These are phyloP conservation scores for Drosophila quinaria DNA, from an alignment of 2,888 invertebrate genomes.

Conservation along the genomic window DNA sequence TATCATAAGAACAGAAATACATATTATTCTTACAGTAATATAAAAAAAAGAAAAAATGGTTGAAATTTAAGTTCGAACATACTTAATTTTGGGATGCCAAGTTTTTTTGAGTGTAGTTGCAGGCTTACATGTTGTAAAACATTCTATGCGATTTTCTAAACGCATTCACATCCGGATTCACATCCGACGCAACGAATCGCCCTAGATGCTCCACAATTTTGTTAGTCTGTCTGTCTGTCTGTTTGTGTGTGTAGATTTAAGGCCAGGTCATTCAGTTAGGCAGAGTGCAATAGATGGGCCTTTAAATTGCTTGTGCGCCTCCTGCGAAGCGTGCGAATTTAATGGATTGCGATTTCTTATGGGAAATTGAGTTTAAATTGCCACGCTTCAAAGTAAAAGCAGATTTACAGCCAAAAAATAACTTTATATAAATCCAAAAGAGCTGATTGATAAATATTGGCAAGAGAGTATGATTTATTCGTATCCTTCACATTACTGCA, in stretches of 20 bases:
- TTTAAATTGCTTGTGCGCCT: constrained; percentile 33
- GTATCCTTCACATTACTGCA: neutral
- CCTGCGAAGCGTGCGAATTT: constrained; percentile 47
- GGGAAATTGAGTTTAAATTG: constrained; percentile 71
- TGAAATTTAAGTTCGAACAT: too few relatives aligned
- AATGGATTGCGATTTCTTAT: constrained; percentile 64
- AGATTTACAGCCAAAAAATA: constrained; percentile 13
- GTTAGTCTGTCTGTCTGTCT: constrained; percentile 3
- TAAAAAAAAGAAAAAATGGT: too few relatives aligned
- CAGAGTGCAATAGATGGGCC: constrained; percentile 50
- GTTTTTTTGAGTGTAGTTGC: neutral
- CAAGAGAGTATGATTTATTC: constrained; percentile 4
- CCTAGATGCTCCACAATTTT: constrained; percentile 23
- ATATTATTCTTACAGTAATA: too few relatives aligned
- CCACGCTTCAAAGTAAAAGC: constrained; percentile 17
- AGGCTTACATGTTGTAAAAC: constrained; percentile 44
- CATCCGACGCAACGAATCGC: constrained; percentile 39
- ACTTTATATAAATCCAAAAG: constrained; percentile 15
- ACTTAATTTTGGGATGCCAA: too few relatives aligned
- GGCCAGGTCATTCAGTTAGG: constrained; percentile 40
- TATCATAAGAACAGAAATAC: too few relatives aligned
- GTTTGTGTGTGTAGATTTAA: constrained; percentile 4
- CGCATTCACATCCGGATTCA: constrained; percentile 64
- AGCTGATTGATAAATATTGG: constrained; percentile 6
- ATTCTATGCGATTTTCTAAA: constrained; percentile 61